phyloP scores from a whole-genome alignment of 2,797 vertebrate species.

The Sorex maritimensis region DNA sequence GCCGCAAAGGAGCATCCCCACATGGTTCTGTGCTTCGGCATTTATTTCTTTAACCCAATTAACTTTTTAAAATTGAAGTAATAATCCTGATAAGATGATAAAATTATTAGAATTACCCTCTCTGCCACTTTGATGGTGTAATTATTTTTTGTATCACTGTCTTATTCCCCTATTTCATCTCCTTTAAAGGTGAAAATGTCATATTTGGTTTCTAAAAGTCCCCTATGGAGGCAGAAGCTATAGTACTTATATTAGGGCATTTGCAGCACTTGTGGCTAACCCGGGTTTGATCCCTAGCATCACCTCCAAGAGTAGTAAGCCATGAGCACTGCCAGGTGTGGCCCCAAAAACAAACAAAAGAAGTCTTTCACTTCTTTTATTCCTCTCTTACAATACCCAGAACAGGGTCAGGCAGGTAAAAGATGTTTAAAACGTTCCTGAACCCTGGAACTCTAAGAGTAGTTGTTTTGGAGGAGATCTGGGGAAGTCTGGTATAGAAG shows the following conservation, averaged over 20 bases:
- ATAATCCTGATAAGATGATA: conserved; percentile 24
- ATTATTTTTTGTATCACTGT: neutral
- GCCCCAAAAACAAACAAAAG: neutral
- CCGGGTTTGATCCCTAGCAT: no score
- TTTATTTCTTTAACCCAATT: neutral
- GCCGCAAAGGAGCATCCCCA: no score
- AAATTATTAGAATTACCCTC: conserved; percentile 17
- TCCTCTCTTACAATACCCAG: neutral
- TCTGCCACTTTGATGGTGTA: neutral
- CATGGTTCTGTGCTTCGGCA: no score
- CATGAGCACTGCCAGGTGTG: no score
- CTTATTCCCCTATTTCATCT: conserved; percentile 2
- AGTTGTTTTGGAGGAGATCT: neutral
- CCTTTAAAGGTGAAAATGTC: neutral
- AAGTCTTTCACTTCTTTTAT: neutral
- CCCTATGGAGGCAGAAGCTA: neutral
- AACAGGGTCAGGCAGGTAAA: neutral
- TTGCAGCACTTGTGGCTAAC: no score
- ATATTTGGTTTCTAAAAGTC: conserved; percentile 21
- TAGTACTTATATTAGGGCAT: neutral
- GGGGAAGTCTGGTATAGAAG: neutral
- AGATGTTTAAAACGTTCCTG: neutral
- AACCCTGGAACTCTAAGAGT: neutral
- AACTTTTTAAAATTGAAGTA: conserved; percentile 23
- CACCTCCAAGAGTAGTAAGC: no score